A percentile compares a stretch with the other conserved stretches of the same genome.
phyloP scores from a whole-genome alignment of 2,797 vertebrate species.

The Acropternis orthonyx region DNA sequence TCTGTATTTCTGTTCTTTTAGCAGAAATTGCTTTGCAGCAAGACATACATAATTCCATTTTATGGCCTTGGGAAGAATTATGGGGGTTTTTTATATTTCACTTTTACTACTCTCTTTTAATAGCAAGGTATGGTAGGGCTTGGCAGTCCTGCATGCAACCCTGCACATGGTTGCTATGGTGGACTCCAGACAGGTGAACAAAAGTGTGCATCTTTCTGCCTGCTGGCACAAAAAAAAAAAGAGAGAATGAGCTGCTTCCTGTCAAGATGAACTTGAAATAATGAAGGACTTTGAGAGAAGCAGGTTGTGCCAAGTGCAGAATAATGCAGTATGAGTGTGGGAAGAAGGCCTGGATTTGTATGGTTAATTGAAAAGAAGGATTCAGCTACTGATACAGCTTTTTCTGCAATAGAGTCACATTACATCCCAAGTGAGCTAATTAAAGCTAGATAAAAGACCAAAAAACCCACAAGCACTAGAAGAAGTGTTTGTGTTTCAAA shows the following conservation, averaged over 20 bases:
- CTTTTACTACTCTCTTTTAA: not conserved
- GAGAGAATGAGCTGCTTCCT: not conserved
- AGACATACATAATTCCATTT: not conserved
- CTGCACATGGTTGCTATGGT: not conserved
- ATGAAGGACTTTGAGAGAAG: not conserved
- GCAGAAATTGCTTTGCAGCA: not conserved
- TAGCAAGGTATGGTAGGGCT: not conserved
- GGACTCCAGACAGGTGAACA: not conserved
- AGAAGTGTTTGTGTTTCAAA: constrained; percentile 20
- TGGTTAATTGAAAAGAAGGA: constrained; percentile 20
- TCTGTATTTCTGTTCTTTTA: not conserved
- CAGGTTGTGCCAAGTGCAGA: not conserved
- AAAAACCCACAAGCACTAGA: not conserved
- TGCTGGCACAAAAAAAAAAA: not conserved
- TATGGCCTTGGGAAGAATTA: not conserved
- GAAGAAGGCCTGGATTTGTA: constrained; percentile 4
- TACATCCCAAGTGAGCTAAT: constrained; percentile 64
- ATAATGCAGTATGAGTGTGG: not conserved
- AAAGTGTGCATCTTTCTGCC: not conserved
- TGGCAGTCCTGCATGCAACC: not conserved
- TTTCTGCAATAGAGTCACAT: constrained; percentile 4
- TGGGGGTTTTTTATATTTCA: not conserved
- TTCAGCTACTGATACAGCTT: not conserved
- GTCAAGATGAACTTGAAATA: not conserved
- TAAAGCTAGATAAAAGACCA: constrained; percentile 56